Evolutionary conservation across 2,888 invertebrate genomes (phyloP), one percentile per base, ranked within the genome.

Genomic region (Leptura quadrifasciata): DNA sequence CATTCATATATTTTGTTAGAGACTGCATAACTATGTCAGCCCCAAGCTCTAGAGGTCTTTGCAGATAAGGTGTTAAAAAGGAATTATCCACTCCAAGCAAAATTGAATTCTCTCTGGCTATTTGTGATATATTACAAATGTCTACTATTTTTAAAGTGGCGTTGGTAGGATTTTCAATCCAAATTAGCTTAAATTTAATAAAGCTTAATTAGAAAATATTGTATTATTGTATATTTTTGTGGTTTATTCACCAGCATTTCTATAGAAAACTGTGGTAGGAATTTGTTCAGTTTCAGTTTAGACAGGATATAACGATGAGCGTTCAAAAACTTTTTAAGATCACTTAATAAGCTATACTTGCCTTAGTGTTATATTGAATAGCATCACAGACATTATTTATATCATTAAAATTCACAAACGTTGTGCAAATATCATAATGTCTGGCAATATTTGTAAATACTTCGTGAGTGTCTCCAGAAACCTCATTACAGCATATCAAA

Each of bases 81-180:
- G 84, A 83, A 61, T 83, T 84, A 52, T 84, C 83, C 8, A 84
- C 79, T 8, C 74, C 79, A 9, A 84, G 24, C 4, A 80, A 24
- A 57, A 81, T 20, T 0, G 78, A 39, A 24, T 88, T 86, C 12
- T 88, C 88, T 84, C 91, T 93, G 73, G 92, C 91, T 2, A 92
- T 88, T 74, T 93, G 91, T 0, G 91, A 88, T 57, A 96, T 90
- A 0, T 91, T 93, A 81, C 92, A 91, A 65, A 98, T 95, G 87
- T 98, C 97, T 4, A 93, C 91, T 20, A 98, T 91, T 90, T 95
- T 95, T 80, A 97, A 88, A 9, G 95, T 89, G 0, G 98, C 98
- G 90, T 98, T 98, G 12, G 97, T 96, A 0, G 98, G 98, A 0
- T 95, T 94, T 88, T 98, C 98, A 76, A 97, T 88, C 97, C 97